Evolutionary conservation across 2,888 invertebrate genomes (phyloP).

Genomic region (Ellobium chinense): DNA sequence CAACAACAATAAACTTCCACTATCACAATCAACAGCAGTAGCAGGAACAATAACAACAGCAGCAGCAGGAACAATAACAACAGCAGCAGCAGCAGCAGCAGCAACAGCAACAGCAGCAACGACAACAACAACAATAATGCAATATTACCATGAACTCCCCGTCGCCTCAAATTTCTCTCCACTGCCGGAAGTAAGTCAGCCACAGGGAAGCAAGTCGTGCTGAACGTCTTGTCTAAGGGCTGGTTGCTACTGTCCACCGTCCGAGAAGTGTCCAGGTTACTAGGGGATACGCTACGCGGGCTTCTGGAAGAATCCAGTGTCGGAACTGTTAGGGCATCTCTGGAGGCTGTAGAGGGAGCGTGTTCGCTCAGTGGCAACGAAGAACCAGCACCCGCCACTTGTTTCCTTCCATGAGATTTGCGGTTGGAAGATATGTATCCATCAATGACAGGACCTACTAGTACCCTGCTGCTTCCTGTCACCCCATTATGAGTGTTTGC

Average conservation of each 20-base stretch:
- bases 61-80: too few species aligned
- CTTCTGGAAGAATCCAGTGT: background rate
- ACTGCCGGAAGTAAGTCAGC: constrained; percentile 50
- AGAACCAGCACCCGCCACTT: background rate
- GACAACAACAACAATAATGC: background rate
- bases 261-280: background rate
- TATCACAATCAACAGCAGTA: too few species aligned
- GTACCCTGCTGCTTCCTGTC: too few species aligned
- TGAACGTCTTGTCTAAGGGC: background rate
- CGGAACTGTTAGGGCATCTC: background rate
- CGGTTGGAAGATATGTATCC: too few species aligned
- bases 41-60: too few species aligned
- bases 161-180: constrained; percentile 40
- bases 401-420: too few species aligned
- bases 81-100: too few species aligned
- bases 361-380: too few species aligned
- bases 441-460: too few species aligned
- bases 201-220: constrained; percentile 39
- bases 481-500: too few species aligned
- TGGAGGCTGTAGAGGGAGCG: background rate
- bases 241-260: background rate
- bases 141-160: background rate
- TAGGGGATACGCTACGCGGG: background rate
- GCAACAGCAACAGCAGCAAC: too few species aligned
- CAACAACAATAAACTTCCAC: too few species aligned